Conservation (phyloP, 2,113 vertebrate genomes). For the Semnornis frantzii region DNA sequence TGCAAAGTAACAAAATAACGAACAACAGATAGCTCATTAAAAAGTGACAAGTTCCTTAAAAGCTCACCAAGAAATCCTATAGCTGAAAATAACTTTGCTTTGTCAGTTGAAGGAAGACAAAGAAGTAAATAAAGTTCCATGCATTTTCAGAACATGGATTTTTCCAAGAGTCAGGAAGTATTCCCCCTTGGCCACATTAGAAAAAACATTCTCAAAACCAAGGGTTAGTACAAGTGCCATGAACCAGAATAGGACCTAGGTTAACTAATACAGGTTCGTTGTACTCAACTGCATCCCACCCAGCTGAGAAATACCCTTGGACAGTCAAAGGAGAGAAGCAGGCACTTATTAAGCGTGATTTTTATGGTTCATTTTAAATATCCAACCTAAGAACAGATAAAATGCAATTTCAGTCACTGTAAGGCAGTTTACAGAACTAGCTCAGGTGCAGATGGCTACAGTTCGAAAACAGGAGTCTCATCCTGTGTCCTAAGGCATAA, state of each 20-base stretch:
- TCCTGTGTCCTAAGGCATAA: background rate
- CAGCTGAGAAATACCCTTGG: background rate
- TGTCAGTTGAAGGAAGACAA: background rate
- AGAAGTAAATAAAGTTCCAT: background rate
- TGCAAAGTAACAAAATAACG: background rate
- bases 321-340: background rate
- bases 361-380: background rate
- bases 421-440: background rate
- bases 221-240: background rate
- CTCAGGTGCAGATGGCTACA: background rate
- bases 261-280: background rate
- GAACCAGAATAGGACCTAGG: background rate
- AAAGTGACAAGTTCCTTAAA: background rate
- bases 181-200: background rate
- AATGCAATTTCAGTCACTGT: background rate
- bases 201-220: background rate
- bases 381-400: background rate
- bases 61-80: background rate
- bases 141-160: background rate
- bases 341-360: background rate
- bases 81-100: background rate
- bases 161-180: background rate
- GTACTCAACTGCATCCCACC: background rate
- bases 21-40: background rate
- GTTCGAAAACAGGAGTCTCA: background rate